Evolutionary conservation across 2,797 vertebrate species (phyloP).

Genomic region (Hypotaenidia okinawae): DNA sequence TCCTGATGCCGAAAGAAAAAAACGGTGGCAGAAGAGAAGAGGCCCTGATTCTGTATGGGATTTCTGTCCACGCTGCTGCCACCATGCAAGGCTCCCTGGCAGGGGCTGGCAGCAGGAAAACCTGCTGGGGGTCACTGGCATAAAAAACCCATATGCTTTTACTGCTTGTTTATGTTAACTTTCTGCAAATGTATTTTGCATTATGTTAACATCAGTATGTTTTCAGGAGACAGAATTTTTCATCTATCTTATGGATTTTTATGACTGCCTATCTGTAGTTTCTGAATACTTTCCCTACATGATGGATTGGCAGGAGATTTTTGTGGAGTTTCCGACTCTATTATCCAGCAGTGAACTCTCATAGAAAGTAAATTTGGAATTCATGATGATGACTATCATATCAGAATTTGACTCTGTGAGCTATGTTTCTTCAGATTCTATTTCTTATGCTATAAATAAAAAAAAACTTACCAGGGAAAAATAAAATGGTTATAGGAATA

Average conservation of each 20-base stretch:
- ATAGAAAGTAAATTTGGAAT: conserved; percentile 8
- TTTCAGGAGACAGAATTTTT: not conserved
- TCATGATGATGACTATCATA: not conserved
- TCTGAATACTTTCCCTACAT: not conserved
- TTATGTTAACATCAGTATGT: not conserved
- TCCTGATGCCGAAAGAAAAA: not conserved
- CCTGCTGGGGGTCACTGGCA: not conserved
- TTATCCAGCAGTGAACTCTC: conserved; percentile 8
- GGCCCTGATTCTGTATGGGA: fast-evolving
- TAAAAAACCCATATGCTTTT: not conserved
- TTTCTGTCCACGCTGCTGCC: not conserved
- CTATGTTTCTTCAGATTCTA: not conserved
- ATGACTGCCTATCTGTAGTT: not conserved
- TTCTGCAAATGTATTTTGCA: not conserved
- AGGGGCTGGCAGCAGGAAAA: not conserved
- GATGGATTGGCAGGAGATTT: conserved; percentile 30
- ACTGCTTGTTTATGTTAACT: not conserved
- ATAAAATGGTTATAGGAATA: not conserved
- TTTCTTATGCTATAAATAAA: conserved; percentile 10
- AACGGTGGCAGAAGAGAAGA: not conserved
- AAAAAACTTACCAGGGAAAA: not conserved
- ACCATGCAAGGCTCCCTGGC: not conserved
- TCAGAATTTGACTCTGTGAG: not conserved
- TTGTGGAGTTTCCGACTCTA: conserved; percentile 16
- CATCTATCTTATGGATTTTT: not conserved